Percentiles rank a stretch among this genome's conserved stretches.
phyloP scores from a whole-genome alignment of 2,113 vertebrate genomes.

The Platichthys flesus region DNA sequence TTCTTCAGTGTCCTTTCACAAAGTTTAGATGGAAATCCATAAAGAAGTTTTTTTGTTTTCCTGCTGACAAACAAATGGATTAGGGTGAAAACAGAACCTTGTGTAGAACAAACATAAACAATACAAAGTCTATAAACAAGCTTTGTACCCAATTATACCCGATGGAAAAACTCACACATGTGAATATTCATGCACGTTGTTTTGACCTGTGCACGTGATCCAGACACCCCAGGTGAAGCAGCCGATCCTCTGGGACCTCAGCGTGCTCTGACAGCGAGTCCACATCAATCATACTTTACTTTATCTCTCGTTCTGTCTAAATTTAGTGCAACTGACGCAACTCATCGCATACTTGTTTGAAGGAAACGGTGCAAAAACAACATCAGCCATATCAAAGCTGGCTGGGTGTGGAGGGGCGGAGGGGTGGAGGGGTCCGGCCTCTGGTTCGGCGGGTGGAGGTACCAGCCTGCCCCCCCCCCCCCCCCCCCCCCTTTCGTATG shows the following conservation, averaged over 20 bases:
- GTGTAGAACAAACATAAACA: too few relatives aligned
- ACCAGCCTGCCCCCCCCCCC: constrained; percentile 63
- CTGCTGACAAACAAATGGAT: too few relatives aligned
- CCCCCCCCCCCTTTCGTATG: constrained; percentile 68
- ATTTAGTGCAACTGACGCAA: constrained; percentile 52
- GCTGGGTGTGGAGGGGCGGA: constrained; percentile 59
- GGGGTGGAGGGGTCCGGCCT: constrained; percentile 36
- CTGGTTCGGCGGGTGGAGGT: constrained; percentile 68
- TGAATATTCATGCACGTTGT: neutral
- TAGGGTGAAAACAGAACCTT: too few relatives aligned
- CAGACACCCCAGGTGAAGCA: constrained; percentile 9
- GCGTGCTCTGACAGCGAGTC: constrained; percentile 14
- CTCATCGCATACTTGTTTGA: constrained; percentile 50
- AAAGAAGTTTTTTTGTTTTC: too few relatives aligned
- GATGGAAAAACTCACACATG: neutral
- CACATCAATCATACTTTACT: constrained; percentile 40
- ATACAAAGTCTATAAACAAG: neutral
- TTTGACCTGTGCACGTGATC: constrained; percentile 16
- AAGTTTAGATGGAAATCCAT: too few relatives aligned
- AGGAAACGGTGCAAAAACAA: constrained; percentile 51
- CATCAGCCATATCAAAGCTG: constrained; percentile 54
- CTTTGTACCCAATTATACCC: neutral
- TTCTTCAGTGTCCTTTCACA: too few relatives aligned
- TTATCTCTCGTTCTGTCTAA: constrained; percentile 40
- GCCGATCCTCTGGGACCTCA: constrained; percentile 6